phyloP scores from a whole-genome alignment of 2,113 vertebrate genomes.

The Bubo bubo region DNA sequence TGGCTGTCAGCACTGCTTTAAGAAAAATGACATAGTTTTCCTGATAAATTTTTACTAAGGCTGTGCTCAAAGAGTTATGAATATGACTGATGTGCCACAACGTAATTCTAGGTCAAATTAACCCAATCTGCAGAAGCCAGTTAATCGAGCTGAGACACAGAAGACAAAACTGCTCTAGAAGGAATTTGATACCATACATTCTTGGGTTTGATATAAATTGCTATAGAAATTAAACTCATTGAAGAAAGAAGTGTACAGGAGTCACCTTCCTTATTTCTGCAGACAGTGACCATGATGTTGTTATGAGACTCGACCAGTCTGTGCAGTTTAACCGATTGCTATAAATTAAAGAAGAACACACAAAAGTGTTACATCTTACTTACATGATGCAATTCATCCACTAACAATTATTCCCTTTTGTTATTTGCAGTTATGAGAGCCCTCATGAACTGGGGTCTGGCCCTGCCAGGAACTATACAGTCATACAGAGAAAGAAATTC shows the following conservation, averaged over 20 bases:
- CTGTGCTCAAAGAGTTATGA: background rate
- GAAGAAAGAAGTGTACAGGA: background rate
- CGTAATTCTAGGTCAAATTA: background rate
- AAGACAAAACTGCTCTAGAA: background rate
- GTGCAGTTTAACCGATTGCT: slow-evolving; percentile 84
- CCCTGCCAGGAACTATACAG: background rate
- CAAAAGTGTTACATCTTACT: background rate
- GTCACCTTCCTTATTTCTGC: slow-evolving; percentile 75
- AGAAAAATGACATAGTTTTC: background rate
- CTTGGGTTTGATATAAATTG: background rate
- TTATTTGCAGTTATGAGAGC: background rate
- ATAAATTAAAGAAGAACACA: slow-evolving; percentile 60
- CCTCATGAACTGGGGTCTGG: background rate
- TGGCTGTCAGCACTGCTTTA: background rate
- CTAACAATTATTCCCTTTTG: background rate
- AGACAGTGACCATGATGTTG: slow-evolving; percentile 75
- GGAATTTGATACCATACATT: background rate
- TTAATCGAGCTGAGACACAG: background rate
- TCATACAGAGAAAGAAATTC: background rate
- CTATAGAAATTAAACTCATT: background rate
- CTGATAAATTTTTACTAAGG: background rate
- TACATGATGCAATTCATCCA: background rate
- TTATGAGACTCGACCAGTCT: slow-evolving; percentile 81
- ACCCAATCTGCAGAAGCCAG: background rate
- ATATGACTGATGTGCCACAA: background rate